Evolutionary conservation across 2,797 vertebrate species (phyloP).

Genomic region (Acrocephalus scirpaceus): DNA sequence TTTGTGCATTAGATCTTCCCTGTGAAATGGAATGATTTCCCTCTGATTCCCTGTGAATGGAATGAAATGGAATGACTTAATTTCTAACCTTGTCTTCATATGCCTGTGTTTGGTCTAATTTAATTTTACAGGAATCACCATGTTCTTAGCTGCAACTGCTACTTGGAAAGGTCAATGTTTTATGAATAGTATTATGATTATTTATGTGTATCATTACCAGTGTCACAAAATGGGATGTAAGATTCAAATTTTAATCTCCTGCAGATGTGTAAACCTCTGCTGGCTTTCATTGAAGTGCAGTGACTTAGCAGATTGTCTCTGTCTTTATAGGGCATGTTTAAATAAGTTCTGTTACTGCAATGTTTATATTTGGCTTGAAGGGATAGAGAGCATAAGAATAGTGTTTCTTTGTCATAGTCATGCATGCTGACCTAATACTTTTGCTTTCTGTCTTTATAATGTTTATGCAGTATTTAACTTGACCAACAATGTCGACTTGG

Average conservation of each 20-base stretch:
- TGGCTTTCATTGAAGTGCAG: neutral
- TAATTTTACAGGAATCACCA: neutral
- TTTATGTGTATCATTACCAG: neutral
- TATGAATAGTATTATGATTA: neutral
- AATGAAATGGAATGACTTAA: neutral
- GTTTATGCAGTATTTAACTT: slow-evolving; percentile 88
- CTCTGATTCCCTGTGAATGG: neutral
- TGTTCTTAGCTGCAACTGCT: neutral
- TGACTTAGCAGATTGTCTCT: neutral
- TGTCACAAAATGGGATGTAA: neutral
- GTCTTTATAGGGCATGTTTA: neutral
- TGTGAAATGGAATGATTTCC: neutral
- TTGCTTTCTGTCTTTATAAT: slow-evolving; percentile 42
- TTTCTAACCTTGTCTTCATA: neutral
- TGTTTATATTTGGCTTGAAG: neutral
- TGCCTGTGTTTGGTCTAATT: neutral
- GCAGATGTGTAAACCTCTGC: neutral
- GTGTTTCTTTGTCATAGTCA: neutral
- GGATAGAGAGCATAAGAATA: neutral
- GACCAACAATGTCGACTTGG: slow-evolving; percentile 94
- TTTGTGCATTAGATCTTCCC: neutral
- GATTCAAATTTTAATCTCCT: neutral
- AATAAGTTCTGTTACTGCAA: neutral
- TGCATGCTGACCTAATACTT: slow-evolving; percentile 1
- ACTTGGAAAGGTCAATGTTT: neutral